Conservation (phyloP, 1,140 invertebrate species). For the Sitodiplosis mosellana region DNA sequence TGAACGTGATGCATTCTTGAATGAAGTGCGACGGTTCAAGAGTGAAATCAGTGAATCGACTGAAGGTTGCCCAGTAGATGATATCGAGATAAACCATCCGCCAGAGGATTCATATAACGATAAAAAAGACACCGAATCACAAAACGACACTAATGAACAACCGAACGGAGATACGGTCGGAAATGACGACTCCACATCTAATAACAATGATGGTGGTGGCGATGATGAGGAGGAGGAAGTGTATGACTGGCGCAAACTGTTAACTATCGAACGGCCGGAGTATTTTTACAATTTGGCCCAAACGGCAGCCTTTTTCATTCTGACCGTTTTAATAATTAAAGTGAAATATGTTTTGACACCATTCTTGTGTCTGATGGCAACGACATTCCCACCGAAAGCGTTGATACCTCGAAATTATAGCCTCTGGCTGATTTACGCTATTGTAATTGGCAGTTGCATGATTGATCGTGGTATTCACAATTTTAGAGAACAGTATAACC, state of each 20-base stretch:
- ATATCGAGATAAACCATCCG: conserved; percentile 1
- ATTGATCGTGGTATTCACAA: conserved; percentile 17
- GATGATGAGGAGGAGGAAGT: not conserved
- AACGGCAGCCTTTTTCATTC: conserved; percentile 15
- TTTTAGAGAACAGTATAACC: not conserved
- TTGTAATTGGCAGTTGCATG: conserved; percentile 20
- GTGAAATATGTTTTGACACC: conserved; percentile 23
- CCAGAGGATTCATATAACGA: conserved; percentile 1
- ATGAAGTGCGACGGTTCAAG: conserved; percentile 18
- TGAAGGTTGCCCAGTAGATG: conserved; percentile 8
- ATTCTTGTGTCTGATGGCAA: conserved; percentile 21
- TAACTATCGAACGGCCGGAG: not conserved
- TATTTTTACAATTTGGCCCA: conserved; percentile 22
- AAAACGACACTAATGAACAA: conserved; percentile 24
- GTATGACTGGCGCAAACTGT: not conserved
- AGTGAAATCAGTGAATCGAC: conserved; percentile 16
- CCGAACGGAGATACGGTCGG: not conserved
- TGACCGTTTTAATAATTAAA: conserved; percentile 19
- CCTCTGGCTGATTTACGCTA: conserved; percentile 21
- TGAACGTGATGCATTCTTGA: conserved; percentile 16
- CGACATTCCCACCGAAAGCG: conserved; percentile 20
- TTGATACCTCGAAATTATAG: conserved; percentile 20
- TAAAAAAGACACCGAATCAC: conserved; percentile 8
- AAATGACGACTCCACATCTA: not conserved
- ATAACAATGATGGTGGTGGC: not conserved